Conservation (phyloP, 2,797 vertebrate genomes). For the Aphelocoma californica region DNA sequence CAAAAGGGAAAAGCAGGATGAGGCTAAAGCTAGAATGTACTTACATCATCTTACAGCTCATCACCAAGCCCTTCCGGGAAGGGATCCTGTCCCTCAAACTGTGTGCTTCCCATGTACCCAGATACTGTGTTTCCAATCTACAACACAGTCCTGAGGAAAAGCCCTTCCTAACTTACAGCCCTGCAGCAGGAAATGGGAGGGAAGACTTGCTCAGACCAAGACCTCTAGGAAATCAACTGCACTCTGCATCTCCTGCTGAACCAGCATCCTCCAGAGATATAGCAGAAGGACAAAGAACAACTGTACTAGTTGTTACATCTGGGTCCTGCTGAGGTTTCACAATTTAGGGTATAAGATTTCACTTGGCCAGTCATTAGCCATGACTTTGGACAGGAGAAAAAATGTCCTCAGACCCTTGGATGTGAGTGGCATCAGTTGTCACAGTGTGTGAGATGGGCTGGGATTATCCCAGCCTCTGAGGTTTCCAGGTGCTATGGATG, state of each 20-base stretch:
- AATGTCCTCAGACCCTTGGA: neutral
- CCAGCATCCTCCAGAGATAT: neutral
- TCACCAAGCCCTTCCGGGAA: neutral
- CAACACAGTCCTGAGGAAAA: neutral
- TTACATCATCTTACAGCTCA: neutral
- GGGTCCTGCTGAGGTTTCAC: neutral
- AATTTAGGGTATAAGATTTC: neutral
- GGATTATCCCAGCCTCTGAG: neutral
- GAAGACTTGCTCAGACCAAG: neutral
- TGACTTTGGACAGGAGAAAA: neutral
- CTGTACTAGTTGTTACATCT: neutral
- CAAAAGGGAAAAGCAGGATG: neutral
- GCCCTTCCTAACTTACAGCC: neutral
- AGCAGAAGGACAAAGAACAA: neutral
- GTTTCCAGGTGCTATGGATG: neutral
- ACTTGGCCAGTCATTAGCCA: neutral
- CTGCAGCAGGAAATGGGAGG: neutral
- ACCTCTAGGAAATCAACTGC: neutral
- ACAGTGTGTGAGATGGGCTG: neutral
- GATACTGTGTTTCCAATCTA: neutral
- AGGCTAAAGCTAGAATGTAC: neutral
- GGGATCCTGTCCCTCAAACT: neutral
- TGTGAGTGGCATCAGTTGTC: neutral
- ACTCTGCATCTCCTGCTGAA: neutral
- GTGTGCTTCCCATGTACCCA: accelerated